Evolutionary conservation across 2,888 invertebrate genomes (phyloP), one percentile per base, ranked within the genome.

Genomic region (Dryococelus australis): DNA sequence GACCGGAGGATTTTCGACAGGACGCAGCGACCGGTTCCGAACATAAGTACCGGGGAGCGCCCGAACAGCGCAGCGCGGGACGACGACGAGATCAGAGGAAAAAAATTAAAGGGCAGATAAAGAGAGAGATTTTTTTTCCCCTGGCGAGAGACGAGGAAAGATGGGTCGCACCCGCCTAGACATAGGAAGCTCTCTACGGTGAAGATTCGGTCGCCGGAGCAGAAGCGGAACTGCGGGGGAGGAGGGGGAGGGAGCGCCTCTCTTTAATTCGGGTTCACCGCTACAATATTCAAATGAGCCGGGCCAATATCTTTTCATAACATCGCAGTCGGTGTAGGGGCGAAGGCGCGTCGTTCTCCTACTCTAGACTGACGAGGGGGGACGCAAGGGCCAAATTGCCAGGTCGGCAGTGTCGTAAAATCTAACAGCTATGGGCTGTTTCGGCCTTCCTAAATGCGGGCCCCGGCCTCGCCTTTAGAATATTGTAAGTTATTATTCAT

Each of bases 201-300:
- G 65, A 24, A 65, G 65, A 65, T 65, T 65, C 65, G 24, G 65
- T 65, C 65, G 65, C 65, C 20, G 65, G n/a, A 65, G 65, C 65
- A n/a, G 65, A 24, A 65, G 6, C 65, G n/a, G 65, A 65, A 8
- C 8, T 65, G 1, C 8, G 12, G 13, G 51, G 2, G 24, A 10
- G 6, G n/a, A n/a, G 8, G 65, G 24, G 20, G 8, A 20, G n/a
- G 65, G 65, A 2, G 65, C 8, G 65, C 24, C 13, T 24, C 65
- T 65, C 65, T 65, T 65, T 65, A 65, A 65, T 65, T 65, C 65
- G 65, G 65, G 65, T 65, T 65, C 65, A 65, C 65, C 65, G 65
- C 65, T 65, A 65, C 65, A 65, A 65, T 65, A 65, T 65, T 65
- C 65, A 65, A 65, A 65, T 65, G n/a, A 65, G 65, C 65, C 65